Evolutionary conservation across 1,140 invertebrate genomes (phyloP), one percentile per base, ranked within the genome.

Genomic region (Streblospio benedicti): DNA sequence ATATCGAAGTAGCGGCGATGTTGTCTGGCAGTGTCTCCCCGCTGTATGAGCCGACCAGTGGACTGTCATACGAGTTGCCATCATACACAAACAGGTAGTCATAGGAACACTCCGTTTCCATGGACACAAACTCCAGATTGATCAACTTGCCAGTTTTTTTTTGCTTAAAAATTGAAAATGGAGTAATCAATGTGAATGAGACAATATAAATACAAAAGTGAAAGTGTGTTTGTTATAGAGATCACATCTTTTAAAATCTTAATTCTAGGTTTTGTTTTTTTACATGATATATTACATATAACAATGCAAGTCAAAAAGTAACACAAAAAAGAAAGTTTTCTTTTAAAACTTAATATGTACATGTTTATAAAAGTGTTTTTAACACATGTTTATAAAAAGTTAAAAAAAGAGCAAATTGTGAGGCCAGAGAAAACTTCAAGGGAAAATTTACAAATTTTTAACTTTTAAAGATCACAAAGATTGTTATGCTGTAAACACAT

Each of bases 51-150:
- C 90, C 93, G 60, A 96, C 75, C 28, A 95, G 78, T 30, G 85
- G 86, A 44, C 90, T 87, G 72, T 86, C 83, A 80, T 92, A 94
- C 0, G 91, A 93, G 76, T 91, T 86, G 25, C 93, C 93, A 83
- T 96, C 91, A 76, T 93, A 94, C 43, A 96, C 86, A 81, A 93
- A 96, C 5, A 96, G 83, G 81, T 95, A 94, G 74, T 97, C 93
- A 80, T 93, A 97, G 31, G 91, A 93, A 76, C 93, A 96, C 81
- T 96, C 93, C 49, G 93, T 95, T 60, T 87, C 86, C 85, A 88
- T 82, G 62, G 83, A 84, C 64, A 85, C 83, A 79, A 96, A 93
- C 75, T 86, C 89, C 63, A 96, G 79, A 14, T 88, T 92, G 65
- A 97, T 94, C 70, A 86, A 93, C 74, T 91, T 87, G 67, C 84